A percentile compares a stretch with the other conserved stretches of the same genome.
Evolutionary conservation across 2,797 vertebrate genomes (phyloP).

Genomic region (Anguilla pacifica): DNA sequence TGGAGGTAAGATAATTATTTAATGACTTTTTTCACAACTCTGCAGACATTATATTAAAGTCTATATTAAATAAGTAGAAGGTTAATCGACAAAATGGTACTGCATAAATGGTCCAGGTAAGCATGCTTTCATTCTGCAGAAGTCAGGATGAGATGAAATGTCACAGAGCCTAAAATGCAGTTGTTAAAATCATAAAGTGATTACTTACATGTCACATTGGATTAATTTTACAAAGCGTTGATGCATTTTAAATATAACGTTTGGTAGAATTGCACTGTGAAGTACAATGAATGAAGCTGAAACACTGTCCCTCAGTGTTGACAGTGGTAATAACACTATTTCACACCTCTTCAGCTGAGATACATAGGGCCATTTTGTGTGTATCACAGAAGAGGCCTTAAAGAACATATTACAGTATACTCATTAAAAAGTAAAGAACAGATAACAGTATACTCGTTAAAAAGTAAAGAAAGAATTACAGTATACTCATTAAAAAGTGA

Average conservation of each 20-base stretch:
- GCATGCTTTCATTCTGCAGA: neutral
- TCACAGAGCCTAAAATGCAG: neutral
- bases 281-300: neutral
- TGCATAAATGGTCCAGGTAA: neutral
- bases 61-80: neutral
- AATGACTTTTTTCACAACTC: neutral
- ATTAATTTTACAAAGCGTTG: neutral
- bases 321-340: neutral
- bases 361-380: too few relatives aligned
- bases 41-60: neutral
- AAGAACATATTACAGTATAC: too few relatives aligned
- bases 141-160: neutral
- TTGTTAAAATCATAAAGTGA: neutral
- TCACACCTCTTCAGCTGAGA: too few relatives aligned
- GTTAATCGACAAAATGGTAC: neutral
- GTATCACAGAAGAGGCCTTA: too few relatives aligned
- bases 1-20: constrained; percentile 5
- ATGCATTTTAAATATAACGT: neutral
- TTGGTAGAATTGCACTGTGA: neutral
- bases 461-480: neutral
- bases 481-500: neutral
- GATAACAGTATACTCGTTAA: neutral
- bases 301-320: neutral
- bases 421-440: too few relatives aligned
- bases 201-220: neutral